phyloP scores from a whole-genome alignment of 2,888 invertebrate species.

The Oscheius sp. region DNA sequence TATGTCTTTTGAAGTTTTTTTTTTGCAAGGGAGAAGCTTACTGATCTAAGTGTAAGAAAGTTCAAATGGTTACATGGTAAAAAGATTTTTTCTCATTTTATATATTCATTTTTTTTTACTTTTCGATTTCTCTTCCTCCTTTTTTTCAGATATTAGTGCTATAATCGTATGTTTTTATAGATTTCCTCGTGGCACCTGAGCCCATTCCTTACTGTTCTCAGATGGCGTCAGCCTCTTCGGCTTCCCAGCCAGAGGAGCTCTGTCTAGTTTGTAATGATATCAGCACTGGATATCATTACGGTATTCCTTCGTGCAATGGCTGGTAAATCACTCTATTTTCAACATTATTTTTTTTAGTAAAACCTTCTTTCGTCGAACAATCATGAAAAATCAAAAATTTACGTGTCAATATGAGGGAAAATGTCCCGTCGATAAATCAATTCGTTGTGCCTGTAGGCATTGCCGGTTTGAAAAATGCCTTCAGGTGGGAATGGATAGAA shows the following conservation, averaged over 20 bases:
- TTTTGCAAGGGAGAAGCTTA: too few relatives aligned
- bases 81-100: too few relatives aligned
- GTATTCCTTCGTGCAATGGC: slow-evolving; percentile 67
- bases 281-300: slow-evolving; percentile 68
- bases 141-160: neutral
- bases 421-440: slow-evolving; percentile 63
- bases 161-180: too few relatives aligned
- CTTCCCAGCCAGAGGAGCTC: slow-evolving; percentile 54
- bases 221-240: slow-evolving; percentile 23
- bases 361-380: slow-evolving; percentile 68
- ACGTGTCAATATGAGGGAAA: slow-evolving; percentile 62
- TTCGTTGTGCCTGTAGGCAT: slow-evolving; percentile 68
- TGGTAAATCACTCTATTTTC: slow-evolving; percentile 45
- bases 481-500: slow-evolving; percentile 60
- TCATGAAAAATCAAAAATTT: slow-evolving; percentile 70
- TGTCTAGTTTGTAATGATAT: slow-evolving; percentile 64
- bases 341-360: slow-evolving; percentile 52
- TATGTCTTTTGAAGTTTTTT: too few relatives aligned
- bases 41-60: too few relatives aligned
- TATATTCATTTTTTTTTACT: neutral
- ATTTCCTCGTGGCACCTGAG: slow-evolving; percentile 13
- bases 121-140: slow-evolving; percentile 3
- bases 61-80: too few relatives aligned
- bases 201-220: slow-evolving; percentile 8
- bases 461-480: slow-evolving; percentile 64